Conservation (phyloP, 2,797 vertebrate species). For the Anguilla obscura region DNA sequence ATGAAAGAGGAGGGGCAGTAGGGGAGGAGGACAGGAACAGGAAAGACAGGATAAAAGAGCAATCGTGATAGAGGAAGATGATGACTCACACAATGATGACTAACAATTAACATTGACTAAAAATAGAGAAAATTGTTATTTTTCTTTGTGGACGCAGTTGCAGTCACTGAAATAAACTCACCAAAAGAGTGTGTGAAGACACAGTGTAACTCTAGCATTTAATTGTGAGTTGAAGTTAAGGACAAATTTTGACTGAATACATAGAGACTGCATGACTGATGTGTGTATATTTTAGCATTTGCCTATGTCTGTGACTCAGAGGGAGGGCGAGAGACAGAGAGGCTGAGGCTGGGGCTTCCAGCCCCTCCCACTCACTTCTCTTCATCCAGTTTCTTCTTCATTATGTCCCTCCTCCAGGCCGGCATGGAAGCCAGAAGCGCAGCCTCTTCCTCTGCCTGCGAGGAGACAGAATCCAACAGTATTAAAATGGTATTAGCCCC, state of each 20-base stretch:
- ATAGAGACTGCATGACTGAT: neutral
- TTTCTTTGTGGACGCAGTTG: too few species aligned
- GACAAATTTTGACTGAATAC: too few species aligned
- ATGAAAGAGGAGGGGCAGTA: neutral
- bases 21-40: neutral
- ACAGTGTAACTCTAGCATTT: too few species aligned
- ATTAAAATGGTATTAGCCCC: neutral
- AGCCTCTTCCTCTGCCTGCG: conserved; percentile 43
- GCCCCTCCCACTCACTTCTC: conserved; percentile 81
- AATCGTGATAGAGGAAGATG: neutral
- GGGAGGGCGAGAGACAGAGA: neutral
- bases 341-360: neutral
- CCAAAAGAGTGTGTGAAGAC: too few species aligned
- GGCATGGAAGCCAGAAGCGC: conserved; percentile 88
- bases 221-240: too few species aligned
- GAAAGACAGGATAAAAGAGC: neutral
- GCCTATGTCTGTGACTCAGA: neutral
- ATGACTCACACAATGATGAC: too few species aligned
- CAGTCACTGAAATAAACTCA: too few species aligned
- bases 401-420: conserved; percentile 95
- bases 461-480: conserved; percentile 39
- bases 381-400: conserved; percentile 95
- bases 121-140: too few species aligned
- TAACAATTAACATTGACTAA: too few species aligned
- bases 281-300: neutral